Percentiles rank a stretch among this genome's conserved stretches.
Conservation (phyloP, 1,140 invertebrate genomes). For the Sycophila sp. region DNA sequence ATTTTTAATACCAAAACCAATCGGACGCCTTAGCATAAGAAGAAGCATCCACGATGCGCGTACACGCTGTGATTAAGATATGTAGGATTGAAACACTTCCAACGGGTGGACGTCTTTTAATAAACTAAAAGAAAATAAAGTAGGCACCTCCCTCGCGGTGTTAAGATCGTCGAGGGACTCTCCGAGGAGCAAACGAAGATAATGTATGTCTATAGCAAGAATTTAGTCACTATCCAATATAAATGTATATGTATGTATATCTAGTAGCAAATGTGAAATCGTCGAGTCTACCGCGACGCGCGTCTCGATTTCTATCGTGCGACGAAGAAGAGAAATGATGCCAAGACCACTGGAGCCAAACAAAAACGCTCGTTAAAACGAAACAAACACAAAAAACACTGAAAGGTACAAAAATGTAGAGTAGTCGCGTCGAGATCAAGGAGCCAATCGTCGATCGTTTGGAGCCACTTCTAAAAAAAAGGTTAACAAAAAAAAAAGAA, state of each 20-base stretch:
- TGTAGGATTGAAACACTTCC: slow-evolving; percentile 33
- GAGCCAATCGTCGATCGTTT: too few species aligned
- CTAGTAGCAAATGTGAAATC: slow-evolving; percentile 32
- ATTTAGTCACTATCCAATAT: slow-evolving; percentile 38
- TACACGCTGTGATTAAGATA: slow-evolving; percentile 39
- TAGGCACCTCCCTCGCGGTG: too few species aligned
- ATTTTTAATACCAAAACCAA: slow-evolving; percentile 69
- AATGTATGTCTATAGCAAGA: slow-evolving; percentile 32
- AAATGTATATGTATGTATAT: slow-evolving; percentile 38
- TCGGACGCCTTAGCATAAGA: slow-evolving; percentile 60
- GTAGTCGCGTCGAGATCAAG: slow-evolving; percentile 8
- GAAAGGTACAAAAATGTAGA: slow-evolving; percentile 35
- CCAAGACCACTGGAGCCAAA: neutral
- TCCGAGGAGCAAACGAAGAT: too few species aligned
- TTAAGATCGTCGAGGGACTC: too few species aligned
- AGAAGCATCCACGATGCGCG: slow-evolving; percentile 30
- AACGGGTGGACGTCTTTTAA: slow-evolving; percentile 27
- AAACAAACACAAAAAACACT: slow-evolving; percentile 22
- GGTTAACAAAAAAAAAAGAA: too few species aligned
- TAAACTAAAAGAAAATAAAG: too few species aligned
- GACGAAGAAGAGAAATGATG: neutral
- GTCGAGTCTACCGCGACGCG: slow-evolving; percentile 18
- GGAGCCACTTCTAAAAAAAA: too few species aligned
- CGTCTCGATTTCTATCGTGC: slow-evolving; percentile 11
- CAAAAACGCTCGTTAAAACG: slow-evolving; percentile 7